A percentile compares a stretch with the other conserved stretches of the same genome.
These are phyloP conservation scores for Lontra canadensis DNA, from an alignment of 2,113 vertebrate species.

Conservation along the genomic window DNA sequence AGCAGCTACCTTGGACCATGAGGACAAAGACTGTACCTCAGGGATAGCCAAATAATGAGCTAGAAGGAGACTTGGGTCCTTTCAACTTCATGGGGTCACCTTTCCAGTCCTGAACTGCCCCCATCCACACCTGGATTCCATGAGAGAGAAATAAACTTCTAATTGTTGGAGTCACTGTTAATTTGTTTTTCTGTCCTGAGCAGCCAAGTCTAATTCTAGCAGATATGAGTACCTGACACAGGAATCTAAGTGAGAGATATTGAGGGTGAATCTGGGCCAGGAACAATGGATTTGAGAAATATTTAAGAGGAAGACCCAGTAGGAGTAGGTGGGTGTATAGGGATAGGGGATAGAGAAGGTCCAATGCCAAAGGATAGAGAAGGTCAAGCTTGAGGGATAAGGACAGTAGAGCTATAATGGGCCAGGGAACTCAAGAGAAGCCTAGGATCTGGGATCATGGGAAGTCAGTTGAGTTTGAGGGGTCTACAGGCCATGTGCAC, in stretches of 20 bases:
- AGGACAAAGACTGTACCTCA: background rate
- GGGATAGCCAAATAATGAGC: background rate
- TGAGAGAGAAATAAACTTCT: background rate
- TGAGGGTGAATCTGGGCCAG: background rate
- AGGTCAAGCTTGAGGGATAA: conserved; percentile 47
- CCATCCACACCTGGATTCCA: background rate
- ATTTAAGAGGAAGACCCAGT: background rate
- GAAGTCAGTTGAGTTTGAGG: background rate
- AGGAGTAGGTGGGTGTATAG: background rate
- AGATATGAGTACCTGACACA: background rate
- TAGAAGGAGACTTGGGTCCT: background rate
- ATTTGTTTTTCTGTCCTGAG: background rate
- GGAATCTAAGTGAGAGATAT: background rate
- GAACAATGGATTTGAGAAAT: background rate
- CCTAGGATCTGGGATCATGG: background rate
- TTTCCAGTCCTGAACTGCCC: background rate
- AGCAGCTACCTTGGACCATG: background rate
- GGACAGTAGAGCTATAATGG: background rate
- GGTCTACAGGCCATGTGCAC: background rate
- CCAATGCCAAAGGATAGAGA: background rate
- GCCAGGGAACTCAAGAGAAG: background rate
- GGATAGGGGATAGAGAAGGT: background rate
- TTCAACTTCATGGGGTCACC: background rate
- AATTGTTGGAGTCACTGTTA: background rate
- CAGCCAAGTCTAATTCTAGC: background rate